Evolutionary conservation across 1,140 invertebrate genomes (phyloP).

Genomic region (Bombus superbus): DNA sequence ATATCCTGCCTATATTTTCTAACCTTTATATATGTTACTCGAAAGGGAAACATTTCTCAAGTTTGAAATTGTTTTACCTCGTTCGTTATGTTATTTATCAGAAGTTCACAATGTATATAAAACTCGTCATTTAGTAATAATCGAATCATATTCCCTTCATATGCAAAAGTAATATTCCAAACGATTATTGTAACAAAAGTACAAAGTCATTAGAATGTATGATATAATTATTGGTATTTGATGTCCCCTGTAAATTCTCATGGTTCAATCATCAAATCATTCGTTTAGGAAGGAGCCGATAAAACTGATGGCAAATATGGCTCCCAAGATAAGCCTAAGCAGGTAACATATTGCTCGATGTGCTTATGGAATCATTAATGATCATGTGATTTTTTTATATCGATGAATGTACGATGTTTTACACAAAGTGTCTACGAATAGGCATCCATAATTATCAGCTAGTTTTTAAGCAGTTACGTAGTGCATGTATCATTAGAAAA

Average conservation of each 20-base stretch:
- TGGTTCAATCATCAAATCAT: conserved; percentile 74
- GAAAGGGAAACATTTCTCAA: neutral
- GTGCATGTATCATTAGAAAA: conserved; percentile 37
- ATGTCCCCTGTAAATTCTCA: conserved; percentile 58
- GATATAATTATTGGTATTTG: conserved; percentile 37
- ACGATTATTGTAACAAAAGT: neutral
- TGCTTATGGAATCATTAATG: conserved; percentile 63
- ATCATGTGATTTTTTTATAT: conserved; percentile 43
- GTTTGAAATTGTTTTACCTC: neutral
- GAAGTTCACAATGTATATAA: neutral
- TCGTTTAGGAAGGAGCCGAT: conserved; percentile 80
- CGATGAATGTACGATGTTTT: neutral
- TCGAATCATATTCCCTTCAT: too few species aligned
- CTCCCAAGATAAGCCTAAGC: conserved; percentile 96
- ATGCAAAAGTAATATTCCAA: neutral
- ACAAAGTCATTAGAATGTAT: neutral
- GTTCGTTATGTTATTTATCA: neutral
- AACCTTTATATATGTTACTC: neutral
- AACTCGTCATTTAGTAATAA: neutral
- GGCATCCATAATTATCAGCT: neutral
- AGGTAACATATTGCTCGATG: conserved; percentile 82
- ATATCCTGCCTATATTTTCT: neutral
- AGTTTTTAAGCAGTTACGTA: neutral
- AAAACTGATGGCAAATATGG: conserved; percentile 95
- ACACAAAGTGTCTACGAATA: neutral